phyloP scores from a whole-genome alignment of 1,140 invertebrate genomes.

The Drosophila pallidifrons region DNA sequence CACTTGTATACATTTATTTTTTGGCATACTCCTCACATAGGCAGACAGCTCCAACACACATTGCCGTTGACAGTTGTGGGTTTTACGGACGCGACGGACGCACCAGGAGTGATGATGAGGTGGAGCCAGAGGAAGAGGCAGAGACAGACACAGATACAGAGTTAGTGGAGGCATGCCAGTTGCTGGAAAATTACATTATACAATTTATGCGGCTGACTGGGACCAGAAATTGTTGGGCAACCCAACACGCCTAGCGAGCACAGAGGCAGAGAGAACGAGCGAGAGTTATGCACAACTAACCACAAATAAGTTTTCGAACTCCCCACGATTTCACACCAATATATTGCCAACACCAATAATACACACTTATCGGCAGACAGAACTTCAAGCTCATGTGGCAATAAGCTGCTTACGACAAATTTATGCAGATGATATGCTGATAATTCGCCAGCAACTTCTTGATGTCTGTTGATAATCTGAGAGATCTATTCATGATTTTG shows the following conservation, averaged over 20 bases:
- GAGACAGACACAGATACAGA: background rate
- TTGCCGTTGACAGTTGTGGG: constrained; percentile 77
- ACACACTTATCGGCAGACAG: constrained; percentile 13
- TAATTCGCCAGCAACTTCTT: constrained; percentile 8
- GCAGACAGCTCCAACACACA: constrained; percentile 52
- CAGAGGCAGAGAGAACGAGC: too few relatives aligned
- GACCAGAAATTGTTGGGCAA: constrained; percentile 57
- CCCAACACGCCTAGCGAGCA: constrained; percentile 22
- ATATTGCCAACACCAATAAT: constrained; percentile 6
- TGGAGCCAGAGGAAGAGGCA: background rate
- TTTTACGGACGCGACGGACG: constrained; percentile 45
- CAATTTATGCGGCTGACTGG: constrained; percentile 79
- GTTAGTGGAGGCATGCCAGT: constrained; percentile 41
- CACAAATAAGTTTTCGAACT: constrained; percentile 47
- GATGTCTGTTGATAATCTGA: constrained; percentile 7
- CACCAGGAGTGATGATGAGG: background rate
- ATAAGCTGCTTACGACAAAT: constrained; percentile 37
- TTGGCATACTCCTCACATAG: constrained; percentile 64
- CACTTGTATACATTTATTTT: constrained; percentile 51
- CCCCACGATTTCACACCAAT: background rate
- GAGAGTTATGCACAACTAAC: constrained; percentile 35
- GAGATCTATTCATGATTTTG: background rate
- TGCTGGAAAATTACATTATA: constrained; percentile 80
- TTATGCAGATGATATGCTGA: constrained; percentile 31
- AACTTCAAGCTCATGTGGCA: constrained; percentile 19